A percentile compares a stretch with the other conserved stretches of the same genome.
Evolutionary conservation across 2,113 vertebrate species (phyloP).

Genomic region (Otolemur garnettii): DNA sequence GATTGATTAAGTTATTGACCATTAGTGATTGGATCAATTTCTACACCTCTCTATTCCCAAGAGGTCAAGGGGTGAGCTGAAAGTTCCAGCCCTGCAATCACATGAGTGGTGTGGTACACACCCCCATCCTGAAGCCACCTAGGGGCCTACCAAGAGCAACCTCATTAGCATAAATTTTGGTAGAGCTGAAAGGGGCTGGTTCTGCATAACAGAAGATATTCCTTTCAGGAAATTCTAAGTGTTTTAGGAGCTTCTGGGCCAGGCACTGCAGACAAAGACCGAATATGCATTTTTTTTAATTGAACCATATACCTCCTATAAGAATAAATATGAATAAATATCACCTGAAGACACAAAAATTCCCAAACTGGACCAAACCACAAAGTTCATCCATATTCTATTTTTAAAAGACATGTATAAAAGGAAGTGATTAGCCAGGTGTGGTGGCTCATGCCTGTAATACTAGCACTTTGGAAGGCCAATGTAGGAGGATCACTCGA

Average conservation of each 20-base stretch:
- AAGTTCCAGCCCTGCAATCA: neutral
- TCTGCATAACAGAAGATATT: neutral
- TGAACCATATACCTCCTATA: neutral
- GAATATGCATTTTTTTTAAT: neutral
- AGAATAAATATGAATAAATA: neutral
- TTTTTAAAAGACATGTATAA: neutral
- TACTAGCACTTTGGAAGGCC: no score
- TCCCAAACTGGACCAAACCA: neutral
- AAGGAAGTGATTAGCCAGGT: neutral
- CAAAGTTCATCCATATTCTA: neutral
- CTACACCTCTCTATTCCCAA: neutral
- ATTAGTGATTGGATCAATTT: neutral
- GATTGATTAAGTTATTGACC: neutral
- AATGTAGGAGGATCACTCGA: no score
- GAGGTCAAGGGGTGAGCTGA: neutral
- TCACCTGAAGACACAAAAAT: constrained; percentile 12
- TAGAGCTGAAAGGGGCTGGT: neutral
- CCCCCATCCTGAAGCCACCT: neutral
- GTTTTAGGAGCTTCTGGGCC: neutral
- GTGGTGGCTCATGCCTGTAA: no score
- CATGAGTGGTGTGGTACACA: neutral
- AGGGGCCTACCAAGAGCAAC: neutral
- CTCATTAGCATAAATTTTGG: neutral
- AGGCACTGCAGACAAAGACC: neutral
- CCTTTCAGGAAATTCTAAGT: neutral